Evolutionary conservation across 2,797 vertebrate genomes (phyloP).

Genomic region (Podarcis lilfordi): DNA sequence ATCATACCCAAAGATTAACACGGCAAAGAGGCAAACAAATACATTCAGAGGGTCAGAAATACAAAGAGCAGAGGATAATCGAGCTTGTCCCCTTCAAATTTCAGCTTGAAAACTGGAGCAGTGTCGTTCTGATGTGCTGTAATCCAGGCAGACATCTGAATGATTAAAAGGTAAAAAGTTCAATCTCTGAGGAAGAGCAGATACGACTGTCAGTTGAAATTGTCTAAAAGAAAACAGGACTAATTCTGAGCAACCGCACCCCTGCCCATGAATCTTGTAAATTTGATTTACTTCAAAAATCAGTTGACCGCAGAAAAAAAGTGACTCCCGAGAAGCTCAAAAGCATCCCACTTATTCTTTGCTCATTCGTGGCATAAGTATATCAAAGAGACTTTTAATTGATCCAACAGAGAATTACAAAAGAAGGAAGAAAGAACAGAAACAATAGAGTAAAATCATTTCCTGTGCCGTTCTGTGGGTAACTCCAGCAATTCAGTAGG

Average conservation of each 20-base stretch:
- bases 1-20: conserved; percentile 36
- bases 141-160: conserved; percentile 42
- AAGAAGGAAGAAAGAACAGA: neutral
- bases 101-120: conserved; percentile 40
- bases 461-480: neutral
- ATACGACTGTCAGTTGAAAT: conserved; percentile 44
- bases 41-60: neutral
- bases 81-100: conserved; percentile 27
- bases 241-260: conserved; percentile 21
- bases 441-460: neutral
- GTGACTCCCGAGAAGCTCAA: neutral
- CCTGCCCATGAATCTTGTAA: conserved; percentile 63
- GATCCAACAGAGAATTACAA: neutral
- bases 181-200: conserved; percentile 70
- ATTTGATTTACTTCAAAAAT: conserved; percentile 55
- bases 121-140: neutral
- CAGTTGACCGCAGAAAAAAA: conserved; percentile 23
- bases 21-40: conserved; percentile 23
- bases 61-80: neutral
- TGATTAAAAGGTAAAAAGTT: conserved; percentile 72
- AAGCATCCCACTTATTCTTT: neutral
- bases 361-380: neutral
- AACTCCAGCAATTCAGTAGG: neutral
- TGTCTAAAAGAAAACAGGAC: conserved; percentile 60
- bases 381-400: neutral